Evolutionary conservation across 64 coral and sea anemone genomes (phyloP).

Genomic region (Stichodactyla mertensii): DNA sequence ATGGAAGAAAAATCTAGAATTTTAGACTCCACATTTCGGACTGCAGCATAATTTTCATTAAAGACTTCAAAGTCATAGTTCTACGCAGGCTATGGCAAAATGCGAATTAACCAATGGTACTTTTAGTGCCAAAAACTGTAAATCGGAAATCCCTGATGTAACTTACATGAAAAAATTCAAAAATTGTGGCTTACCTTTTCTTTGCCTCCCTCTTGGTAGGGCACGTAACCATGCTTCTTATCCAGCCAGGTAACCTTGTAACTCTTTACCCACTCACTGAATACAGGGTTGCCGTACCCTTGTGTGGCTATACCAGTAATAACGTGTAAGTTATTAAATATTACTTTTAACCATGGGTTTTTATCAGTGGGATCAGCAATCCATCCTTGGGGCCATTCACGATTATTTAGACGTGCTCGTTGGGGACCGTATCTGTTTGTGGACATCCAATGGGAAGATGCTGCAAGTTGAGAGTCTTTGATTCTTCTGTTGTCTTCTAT

Average conservation of each 20-base stretch:
- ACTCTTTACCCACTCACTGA: conserved; percentile 50
- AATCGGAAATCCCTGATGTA: no score
- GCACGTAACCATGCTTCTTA: conserved; percentile 4
- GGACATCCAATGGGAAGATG: conserved; percentile 41
- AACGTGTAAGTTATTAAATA: conserved; percentile 21
- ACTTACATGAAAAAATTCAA: not conserved
- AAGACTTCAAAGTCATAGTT: no score
- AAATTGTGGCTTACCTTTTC: conserved; percentile 37
- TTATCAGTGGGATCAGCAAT: conserved; percentile 40
- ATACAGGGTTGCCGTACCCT: conserved; percentile 41
- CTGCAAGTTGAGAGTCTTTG: conserved; percentile 35
- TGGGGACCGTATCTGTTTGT: conserved; percentile 29
- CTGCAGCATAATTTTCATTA: no score
- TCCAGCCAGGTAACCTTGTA: conserved; percentile 44
- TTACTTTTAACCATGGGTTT: conserved; percentile 55
- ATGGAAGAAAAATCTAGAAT: no score
- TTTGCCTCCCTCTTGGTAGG: conserved; percentile 45
- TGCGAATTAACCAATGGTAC: no score
- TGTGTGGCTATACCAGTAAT: conserved; percentile 53
- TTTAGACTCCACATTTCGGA: no score
- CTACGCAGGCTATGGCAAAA: no score
- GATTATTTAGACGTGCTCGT: conserved; percentile 35
- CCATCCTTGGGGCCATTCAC: conserved; percentile 54
- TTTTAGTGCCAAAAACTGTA: no score
- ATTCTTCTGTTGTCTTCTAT: conserved; percentile 29